These are phyloP conservation scores for Cordylochernes scorpioides DNA, from an alignment of 2,888 invertebrate genomes.

Conservation along the genomic window DNA sequence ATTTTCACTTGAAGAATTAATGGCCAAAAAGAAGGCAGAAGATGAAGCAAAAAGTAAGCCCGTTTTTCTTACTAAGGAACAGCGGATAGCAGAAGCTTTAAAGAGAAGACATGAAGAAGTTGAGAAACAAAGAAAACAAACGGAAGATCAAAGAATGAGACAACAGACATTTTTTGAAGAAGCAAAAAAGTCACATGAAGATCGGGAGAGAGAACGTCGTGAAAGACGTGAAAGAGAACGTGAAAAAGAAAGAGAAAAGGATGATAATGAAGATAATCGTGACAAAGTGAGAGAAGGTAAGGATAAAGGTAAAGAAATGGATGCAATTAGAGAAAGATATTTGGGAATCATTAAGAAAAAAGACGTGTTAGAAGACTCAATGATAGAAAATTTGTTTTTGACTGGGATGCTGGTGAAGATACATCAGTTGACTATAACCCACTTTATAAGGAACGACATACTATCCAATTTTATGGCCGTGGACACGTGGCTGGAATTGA, in stretches of 20 bases:
- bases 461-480: slow-evolving; percentile 81
- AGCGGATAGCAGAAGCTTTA: slow-evolving; percentile 64
- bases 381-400: slow-evolving; percentile 97
- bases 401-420: slow-evolving; percentile 98
- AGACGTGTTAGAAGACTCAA: slow-evolving; percentile 71
- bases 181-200: slow-evolving; percentile 16
- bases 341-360: slow-evolving; percentile 77
- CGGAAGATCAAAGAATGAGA: slow-evolving; percentile 38
- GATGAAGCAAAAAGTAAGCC: slow-evolving; percentile 85
- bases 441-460: slow-evolving; percentile 76
- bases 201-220: slow-evolving; percentile 17
- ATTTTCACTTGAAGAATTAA: slow-evolving; percentile 71
- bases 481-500: slow-evolving; percentile 96
- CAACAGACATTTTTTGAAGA: slow-evolving; percentile 28
- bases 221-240: slow-evolving; percentile 17
- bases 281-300: slow-evolving; percentile 26
- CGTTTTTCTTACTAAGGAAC: slow-evolving; percentile 83
- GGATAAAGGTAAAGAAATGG: slow-evolving; percentile 71
- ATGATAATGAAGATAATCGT: slow-evolving; percentile 16
- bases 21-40: slow-evolving; percentile 84
- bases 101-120: slow-evolving; percentile 63
- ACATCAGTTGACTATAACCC: slow-evolving; percentile 92
- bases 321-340: slow-evolving; percentile 80
- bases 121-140: slow-evolving; percentile 42
- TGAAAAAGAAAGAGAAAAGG: slow-evolving; percentile 11